Evolutionary conservation across 1,140 invertebrate genomes (phyloP).

Genomic region (Anagrus nilaparvatae): DNA sequence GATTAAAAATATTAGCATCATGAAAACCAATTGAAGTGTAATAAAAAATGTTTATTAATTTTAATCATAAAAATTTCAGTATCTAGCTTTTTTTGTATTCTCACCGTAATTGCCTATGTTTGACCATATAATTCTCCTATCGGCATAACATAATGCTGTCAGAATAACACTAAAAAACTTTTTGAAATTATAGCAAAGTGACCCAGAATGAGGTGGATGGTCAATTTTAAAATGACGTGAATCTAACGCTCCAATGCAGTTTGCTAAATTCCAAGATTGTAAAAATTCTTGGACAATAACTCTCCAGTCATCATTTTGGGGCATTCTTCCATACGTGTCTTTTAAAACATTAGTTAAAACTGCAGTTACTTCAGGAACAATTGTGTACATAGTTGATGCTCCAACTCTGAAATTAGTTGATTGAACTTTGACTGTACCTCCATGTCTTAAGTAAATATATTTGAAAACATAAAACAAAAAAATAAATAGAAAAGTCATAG

Average conservation of each 20-base stretch:
- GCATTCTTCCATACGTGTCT: background rate
- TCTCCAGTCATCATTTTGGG: slow-evolving; percentile 3
- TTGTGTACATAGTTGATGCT: background rate
- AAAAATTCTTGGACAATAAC: slow-evolving; percentile 25
- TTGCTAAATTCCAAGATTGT: slow-evolving; percentile 29
- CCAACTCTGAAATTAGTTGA: background rate
- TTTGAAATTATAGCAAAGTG: slow-evolving; percentile 40
- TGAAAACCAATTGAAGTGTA: background rate
- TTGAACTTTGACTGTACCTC: background rate
- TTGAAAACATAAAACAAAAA: too few species aligned
- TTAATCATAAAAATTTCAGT: background rate
- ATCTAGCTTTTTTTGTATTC: background rate
- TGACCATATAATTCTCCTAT: slow-evolving; percentile 30
- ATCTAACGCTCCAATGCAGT: slow-evolving; percentile 29
- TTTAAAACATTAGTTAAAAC: background rate
- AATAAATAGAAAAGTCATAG: background rate
- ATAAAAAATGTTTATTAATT: background rate
- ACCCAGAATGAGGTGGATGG: slow-evolving; percentile 28
- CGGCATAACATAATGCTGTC: slow-evolving; percentile 30
- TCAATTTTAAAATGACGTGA: slow-evolving; percentile 32
- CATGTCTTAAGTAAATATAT: background rate
- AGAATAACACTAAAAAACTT: slow-evolving; percentile 35
- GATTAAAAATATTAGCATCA: background rate
- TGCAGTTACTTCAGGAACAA: background rate
- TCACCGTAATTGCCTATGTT: slow-evolving; percentile 32